phyloP scores from a whole-genome alignment of 2,888 invertebrate species.

The Troglohyphantes excavatus region DNA sequence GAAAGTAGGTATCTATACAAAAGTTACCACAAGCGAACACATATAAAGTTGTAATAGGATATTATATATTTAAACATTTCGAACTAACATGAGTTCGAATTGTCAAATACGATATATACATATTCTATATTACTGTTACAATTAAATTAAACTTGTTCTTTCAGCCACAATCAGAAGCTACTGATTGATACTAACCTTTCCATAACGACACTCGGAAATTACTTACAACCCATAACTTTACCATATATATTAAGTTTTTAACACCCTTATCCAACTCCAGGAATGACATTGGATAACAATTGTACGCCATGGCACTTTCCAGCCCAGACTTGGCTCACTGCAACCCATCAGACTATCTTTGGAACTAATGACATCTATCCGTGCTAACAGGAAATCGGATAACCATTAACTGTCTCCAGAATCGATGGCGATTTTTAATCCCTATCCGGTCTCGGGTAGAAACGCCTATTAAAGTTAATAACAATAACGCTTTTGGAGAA shows the following conservation, averaged over 20 bases:
- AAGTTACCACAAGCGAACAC: too few species aligned
- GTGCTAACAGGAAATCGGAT: conserved; percentile 51
- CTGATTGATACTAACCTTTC: too few species aligned
- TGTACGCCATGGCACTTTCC: neutral
- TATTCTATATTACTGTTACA: too few species aligned
- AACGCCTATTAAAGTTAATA: conserved; percentile 49
- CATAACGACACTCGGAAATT: too few species aligned
- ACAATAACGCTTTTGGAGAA: conserved; percentile 42
- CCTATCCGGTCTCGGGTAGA: conserved; percentile 9
- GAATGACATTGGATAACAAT: conserved; percentile 35
- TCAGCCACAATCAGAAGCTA: too few species aligned
- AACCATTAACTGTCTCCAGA: conserved; percentile 47
- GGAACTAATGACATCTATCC: conserved; percentile 37
- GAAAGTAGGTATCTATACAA: too few species aligned
- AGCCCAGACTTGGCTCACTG: conserved; percentile 41
- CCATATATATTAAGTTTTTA: conserved; percentile 17
- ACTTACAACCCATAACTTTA: neutral
- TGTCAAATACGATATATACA: too few species aligned
- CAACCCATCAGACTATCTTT: conserved; percentile 47
- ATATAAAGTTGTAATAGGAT: too few species aligned
- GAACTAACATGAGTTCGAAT: too few species aligned
- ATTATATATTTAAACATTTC: too few species aligned
- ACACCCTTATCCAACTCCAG: conserved; percentile 7
- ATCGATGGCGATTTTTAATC: conserved; percentile 52
- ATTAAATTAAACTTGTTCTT: too few species aligned